Conservation (phyloP, 2,797 vertebrate genomes). For the Onychomys leucogaster region DNA sequence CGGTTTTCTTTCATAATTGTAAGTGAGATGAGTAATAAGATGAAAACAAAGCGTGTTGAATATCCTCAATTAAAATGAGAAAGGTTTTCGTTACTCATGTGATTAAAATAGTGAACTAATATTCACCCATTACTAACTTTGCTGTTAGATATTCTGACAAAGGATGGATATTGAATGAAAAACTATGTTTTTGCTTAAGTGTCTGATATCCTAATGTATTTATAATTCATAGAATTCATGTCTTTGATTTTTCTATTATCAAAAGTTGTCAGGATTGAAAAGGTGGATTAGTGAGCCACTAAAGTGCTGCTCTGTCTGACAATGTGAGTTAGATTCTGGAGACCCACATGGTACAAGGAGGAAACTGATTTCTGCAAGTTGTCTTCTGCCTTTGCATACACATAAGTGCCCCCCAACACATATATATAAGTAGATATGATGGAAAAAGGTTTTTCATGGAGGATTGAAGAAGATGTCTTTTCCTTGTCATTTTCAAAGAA, state of each 20-base stretch:
- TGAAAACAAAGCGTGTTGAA: not conserved
- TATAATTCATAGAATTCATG: not conserved
- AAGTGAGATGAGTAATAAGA: conserved; percentile 2
- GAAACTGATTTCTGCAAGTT: not conserved
- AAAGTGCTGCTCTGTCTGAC: not conserved
- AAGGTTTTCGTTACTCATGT: not conserved
- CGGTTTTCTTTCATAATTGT: not conserved
- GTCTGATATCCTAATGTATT: not conserved
- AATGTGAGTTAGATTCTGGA: not conserved
- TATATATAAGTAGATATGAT: not conserved
- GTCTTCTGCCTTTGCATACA: not conserved
- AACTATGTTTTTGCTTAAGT: not conserved
- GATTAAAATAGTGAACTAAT: not conserved
- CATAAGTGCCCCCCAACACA: not conserved
- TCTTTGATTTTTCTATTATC: not conserved
- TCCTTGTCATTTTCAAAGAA: not conserved
- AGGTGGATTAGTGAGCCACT: not conserved
- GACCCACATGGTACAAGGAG: too few species aligned
- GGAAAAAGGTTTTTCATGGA: not conserved
- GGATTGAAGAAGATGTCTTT: not conserved
- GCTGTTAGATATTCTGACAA: not conserved
- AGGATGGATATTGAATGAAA: not conserved
- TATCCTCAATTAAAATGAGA: not conserved
- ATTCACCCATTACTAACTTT: not conserved
- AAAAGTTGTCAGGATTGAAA: not conserved